phyloP scores from a whole-genome alignment of 64 coral and sea anemone species.

The Stichodactyla mertensii region DNA sequence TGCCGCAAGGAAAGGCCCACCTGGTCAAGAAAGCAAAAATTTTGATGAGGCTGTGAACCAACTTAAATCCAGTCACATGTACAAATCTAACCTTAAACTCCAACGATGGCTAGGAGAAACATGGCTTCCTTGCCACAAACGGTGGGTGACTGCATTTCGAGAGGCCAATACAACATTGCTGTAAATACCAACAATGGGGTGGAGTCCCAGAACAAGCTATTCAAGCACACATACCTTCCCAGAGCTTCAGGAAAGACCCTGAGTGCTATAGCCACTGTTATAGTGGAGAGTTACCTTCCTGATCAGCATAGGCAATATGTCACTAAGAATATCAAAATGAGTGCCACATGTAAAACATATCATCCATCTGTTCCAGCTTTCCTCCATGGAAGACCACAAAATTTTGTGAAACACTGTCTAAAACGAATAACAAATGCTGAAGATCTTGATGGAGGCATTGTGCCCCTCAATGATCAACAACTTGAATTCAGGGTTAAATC shows the following conservation, averaged over 20 bases:
- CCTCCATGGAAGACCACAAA: constrained; percentile 16
- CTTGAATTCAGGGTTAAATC: constrained; percentile 7
- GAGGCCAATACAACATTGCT: too few species aligned
- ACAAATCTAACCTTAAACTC: not conserved
- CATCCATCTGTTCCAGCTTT: not conserved
- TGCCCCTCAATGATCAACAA: not conserved
- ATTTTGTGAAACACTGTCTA: constrained; percentile 22
- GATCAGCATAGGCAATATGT: not conserved
- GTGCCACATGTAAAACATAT: not conserved
- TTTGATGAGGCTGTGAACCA: not conserved
- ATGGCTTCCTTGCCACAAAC: too few species aligned
- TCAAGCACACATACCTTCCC: not conserved
- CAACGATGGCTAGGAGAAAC: too few species aligned
- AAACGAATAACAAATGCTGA: not conserved
- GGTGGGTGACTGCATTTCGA: too few species aligned
- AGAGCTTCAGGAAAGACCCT: not conserved
- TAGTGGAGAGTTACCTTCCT: not conserved
- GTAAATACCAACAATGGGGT: too few species aligned
- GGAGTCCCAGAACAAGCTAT: too few species aligned
- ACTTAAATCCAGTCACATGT: not conserved
- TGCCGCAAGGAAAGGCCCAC: not conserved
- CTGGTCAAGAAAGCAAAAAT: not conserved
- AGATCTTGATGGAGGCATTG: not conserved
- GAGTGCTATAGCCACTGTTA: not conserved
- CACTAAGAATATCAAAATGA: not conserved